Conservation (phyloP, 2,888 invertebrate species). For the Beris morrisii region DNA sequence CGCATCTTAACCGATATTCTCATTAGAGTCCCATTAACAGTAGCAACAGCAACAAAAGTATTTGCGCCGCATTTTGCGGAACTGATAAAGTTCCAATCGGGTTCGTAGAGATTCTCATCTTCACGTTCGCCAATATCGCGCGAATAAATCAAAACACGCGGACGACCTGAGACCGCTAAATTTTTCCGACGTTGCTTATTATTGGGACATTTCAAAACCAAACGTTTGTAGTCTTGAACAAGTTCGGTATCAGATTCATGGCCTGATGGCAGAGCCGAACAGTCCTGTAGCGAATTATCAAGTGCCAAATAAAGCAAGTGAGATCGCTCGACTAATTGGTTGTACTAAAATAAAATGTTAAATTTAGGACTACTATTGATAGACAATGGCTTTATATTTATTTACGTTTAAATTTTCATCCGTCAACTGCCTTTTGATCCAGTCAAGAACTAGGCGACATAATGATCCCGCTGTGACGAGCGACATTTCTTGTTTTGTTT, state of each 20-base stretch:
- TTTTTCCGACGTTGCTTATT: constrained; percentile 52
- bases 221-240: constrained; percentile 74
- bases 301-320: constrained; percentile 57
- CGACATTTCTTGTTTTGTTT: constrained; percentile 69
- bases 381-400: constrained; percentile 27
- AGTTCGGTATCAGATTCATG: constrained; percentile 69
- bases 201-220: constrained; percentile 49
- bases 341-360: constrained; percentile 31
- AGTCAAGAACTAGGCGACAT: constrained; percentile 66
- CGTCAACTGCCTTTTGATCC: constrained; percentile 59
- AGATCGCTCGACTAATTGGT: constrained; percentile 41
- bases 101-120: constrained; percentile 47
- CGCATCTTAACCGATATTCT: constrained; percentile 65
- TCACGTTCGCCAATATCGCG: constrained; percentile 58
- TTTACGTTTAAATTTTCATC: constrained; percentile 49
- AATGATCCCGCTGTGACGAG: constrained; percentile 62
- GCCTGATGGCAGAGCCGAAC: constrained; percentile 69
- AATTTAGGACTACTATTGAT: neutral
- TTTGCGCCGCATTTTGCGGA: constrained; percentile 63
- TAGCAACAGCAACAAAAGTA: constrained; percentile 66
- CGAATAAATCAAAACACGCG: constrained; percentile 65
- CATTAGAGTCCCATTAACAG: constrained; percentile 64
- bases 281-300: constrained; percentile 77
- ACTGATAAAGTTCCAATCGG: constrained; percentile 67
- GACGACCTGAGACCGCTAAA: constrained; percentile 62